Conservation (phyloP, 1,140 invertebrate species). For the Pollicipes pollicipes region DNA sequence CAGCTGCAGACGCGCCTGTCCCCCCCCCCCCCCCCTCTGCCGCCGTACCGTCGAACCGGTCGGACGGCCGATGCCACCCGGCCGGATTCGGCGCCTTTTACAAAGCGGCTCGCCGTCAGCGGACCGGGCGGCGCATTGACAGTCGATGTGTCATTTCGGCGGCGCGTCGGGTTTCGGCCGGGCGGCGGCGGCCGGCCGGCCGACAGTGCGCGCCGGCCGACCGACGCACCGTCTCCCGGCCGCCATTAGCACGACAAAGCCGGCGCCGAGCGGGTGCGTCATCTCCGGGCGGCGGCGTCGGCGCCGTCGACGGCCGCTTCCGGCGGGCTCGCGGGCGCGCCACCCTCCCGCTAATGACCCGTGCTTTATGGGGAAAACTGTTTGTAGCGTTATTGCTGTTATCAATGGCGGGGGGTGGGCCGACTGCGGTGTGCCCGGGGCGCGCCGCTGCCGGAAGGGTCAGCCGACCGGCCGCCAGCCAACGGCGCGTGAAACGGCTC, state of each 20-base stretch:
- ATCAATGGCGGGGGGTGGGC: not conserved
- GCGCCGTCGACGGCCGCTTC: not conserved
- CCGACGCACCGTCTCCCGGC: not conserved
- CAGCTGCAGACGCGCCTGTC: too few species aligned
- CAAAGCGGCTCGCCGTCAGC: too few species aligned
- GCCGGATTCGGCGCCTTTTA: too few species aligned
- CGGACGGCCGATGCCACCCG: too few species aligned
- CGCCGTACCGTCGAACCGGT: too few species aligned
- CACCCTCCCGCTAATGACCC: conserved; percentile 1
- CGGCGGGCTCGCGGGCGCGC: too few species aligned
- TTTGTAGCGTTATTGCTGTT: not conserved
- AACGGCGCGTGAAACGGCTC: not conserved
- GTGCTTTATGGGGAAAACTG: conserved; percentile 1
- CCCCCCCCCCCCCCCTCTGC: too few species aligned
- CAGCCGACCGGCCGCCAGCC: not conserved
- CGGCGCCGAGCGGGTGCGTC: not conserved
- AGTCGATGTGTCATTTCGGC: not conserved
- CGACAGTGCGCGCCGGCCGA: not conserved
- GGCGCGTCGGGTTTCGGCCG: not conserved
- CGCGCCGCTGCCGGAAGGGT: not conserved
- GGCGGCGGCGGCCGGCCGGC: too few species aligned
- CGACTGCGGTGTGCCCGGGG: too few species aligned
- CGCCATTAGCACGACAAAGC: not conserved
- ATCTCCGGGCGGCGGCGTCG: not conserved
- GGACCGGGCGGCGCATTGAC: not conserved